Percentiles rank a stretch among this genome's conserved stretches.
phyloP scores from a whole-genome alignment of 2,888 invertebrate genomes.

The Hypena proboscidalis region DNA sequence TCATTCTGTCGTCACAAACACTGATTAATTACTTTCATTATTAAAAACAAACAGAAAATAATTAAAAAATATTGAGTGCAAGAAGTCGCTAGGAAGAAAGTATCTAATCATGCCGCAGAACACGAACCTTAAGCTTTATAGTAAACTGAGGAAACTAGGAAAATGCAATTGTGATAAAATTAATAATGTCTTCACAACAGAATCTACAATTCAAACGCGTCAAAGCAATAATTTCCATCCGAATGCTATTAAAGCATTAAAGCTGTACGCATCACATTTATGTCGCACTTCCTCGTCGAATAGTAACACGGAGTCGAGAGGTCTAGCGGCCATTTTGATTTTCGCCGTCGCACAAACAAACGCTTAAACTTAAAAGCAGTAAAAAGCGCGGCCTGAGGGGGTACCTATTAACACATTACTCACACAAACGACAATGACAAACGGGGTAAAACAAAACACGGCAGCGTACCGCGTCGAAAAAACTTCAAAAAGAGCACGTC shows the following conservation, averaged over 20 bases:
- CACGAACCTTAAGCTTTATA: no score
- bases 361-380: constrained; percentile 56
- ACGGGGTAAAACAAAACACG: constrained; percentile 57
- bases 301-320: constrained; percentile 29
- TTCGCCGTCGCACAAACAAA: constrained; percentile 53
- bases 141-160: no score
- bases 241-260: constrained; percentile 3
- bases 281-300: constrained; percentile 16
- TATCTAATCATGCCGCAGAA: no score
- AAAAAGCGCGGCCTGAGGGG: constrained; percentile 47
- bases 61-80: no score
- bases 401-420: constrained; percentile 63
- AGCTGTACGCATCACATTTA: constrained; percentile 16
- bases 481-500: constrained; percentile 54
- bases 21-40: no score
- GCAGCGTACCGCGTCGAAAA: constrained; percentile 46
- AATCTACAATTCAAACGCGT: no score
- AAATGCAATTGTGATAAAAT: no score
- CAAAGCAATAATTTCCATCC: background rate
- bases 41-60: no score
- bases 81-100: no score
- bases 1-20: no score
- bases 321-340: constrained; percentile 53
- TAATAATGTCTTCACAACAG: no score
- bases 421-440: constrained; percentile 60